A percentile compares a stretch with the other conserved stretches of the same genome.
These are phyloP conservation scores for Drosophila atripex DNA, from an alignment of 2,888 invertebrate genomes.

Conservation along the genomic window DNA sequence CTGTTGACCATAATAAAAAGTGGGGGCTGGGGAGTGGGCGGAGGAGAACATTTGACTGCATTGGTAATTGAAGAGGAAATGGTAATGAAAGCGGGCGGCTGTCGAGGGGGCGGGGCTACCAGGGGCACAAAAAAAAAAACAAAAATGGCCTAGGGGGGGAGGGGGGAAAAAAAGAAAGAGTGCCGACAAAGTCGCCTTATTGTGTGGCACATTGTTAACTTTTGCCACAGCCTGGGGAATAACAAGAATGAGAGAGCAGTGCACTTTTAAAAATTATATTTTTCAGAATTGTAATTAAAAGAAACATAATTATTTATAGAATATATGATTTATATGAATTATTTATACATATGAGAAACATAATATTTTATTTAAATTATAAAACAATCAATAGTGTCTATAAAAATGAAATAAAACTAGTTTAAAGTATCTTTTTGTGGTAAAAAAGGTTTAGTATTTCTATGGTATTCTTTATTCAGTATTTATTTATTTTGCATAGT, in stretches of 20 bases:
- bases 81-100: conserved; percentile 32
- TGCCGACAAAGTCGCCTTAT: conserved; percentile 40
- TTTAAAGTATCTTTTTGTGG: too few relatives aligned
- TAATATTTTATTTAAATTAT: too few relatives aligned
- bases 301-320: too few relatives aligned
- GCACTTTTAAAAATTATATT: not conserved
- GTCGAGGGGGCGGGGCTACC: not conserved
- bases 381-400: too few relatives aligned
- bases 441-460: not conserved
- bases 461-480: not conserved
- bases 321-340: too few relatives aligned
- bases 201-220: conserved; percentile 44
- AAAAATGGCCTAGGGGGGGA: too few relatives aligned
- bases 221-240: conserved; percentile 32
- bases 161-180: not conserved
- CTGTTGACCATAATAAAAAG: conserved; percentile 56
- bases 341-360: too few relatives aligned
- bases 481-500: too few relatives aligned
- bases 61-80: conserved; percentile 46
- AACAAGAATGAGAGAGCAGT: not conserved
- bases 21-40: not conserved
- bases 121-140: not conserved
- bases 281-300: too few relatives aligned
- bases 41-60: conserved; percentile 32
- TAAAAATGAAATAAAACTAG: too few relatives aligned